A percentile compares a stretch with the other conserved stretches of the same genome.
Conservation (phyloP, 2,113 vertebrate genomes). For the Oryzias celebensis region DNA sequence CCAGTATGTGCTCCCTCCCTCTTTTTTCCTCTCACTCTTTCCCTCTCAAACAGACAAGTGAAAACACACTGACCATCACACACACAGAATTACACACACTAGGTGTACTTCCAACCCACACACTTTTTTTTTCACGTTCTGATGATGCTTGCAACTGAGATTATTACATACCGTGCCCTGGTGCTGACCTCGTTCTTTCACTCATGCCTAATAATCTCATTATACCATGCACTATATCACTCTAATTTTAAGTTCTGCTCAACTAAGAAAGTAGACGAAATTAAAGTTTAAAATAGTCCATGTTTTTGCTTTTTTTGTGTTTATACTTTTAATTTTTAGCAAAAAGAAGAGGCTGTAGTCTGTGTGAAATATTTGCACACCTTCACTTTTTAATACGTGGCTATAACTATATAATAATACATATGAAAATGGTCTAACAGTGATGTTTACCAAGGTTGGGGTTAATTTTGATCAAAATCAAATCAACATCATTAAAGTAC, state of each 20-base stretch:
- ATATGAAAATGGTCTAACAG: too few relatives aligned
- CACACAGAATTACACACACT: slow-evolving; percentile 40
- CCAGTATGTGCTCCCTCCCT: slow-evolving; percentile 43
- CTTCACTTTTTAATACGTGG: too few relatives aligned
- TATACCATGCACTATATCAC: slow-evolving; percentile 62
- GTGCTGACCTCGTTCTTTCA: slow-evolving; percentile 69
- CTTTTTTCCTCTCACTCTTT: slow-evolving; percentile 24
- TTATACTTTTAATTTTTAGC: too few relatives aligned
- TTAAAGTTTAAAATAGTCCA: too few relatives aligned
- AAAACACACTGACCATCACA: slow-evolving; percentile 8
- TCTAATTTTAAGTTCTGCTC: slow-evolving; percentile 13
- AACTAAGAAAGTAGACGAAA: slow-evolving; percentile 8
- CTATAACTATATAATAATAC: too few relatives aligned
- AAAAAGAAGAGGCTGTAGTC: too few relatives aligned
- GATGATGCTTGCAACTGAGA: slow-evolving; percentile 78
- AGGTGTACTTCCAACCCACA: slow-evolving; percentile 67
- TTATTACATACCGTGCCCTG: slow-evolving; percentile 72
- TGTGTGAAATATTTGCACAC: too few relatives aligned
- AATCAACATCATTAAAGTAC: too few relatives aligned
- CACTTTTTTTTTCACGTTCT: slow-evolving; percentile 56
- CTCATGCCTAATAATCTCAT: slow-evolving; percentile 85
- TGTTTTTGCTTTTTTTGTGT: too few relatives aligned
- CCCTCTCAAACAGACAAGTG: slow-evolving; percentile 30
- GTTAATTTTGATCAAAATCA: too few relatives aligned
- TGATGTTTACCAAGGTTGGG: too few relatives aligned